These are phyloP conservation scores for Oscheius sp. DNA, from an alignment of 2,888 invertebrate species.

Conservation along the genomic window DNA sequence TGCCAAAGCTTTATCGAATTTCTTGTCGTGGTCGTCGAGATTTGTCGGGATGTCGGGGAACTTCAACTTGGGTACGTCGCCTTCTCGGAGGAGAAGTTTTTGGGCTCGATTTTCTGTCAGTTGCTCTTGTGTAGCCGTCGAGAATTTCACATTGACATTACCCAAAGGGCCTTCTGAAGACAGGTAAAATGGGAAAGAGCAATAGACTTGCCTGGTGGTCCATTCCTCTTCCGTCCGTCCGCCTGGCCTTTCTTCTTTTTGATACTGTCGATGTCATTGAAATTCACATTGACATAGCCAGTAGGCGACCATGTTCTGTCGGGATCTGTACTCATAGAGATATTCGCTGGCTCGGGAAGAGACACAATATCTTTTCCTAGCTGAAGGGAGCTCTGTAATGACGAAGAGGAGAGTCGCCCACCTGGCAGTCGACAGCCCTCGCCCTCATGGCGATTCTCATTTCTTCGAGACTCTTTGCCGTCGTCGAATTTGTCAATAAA, in stretches of 20 bases:
- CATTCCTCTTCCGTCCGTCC: too few species aligned
- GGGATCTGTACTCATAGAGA: conserved; percentile 29
- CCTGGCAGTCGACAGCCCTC: conserved; percentile 54
- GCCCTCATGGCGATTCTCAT: conserved; percentile 44
- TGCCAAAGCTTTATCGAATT: conserved; percentile 50
- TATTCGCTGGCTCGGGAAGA: neutral
- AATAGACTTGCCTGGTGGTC: too few species aligned
- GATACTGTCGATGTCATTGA: conserved; percentile 41
- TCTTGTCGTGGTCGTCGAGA: conserved; percentile 38
- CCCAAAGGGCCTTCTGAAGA: conserved; percentile 27
- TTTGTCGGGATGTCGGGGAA: conserved; percentile 36
- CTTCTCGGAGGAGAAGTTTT: conserved; percentile 12
- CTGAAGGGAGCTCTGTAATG: conserved; percentile 14
- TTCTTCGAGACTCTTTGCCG: conserved; percentile 46
- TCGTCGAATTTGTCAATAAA: conserved; percentile 43
- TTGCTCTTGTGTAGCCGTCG: conserved; percentile 40
- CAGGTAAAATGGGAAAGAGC: too few species aligned
- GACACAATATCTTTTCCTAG: neutral
- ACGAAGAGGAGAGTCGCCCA: neutral
- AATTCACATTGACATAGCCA: conserved; percentile 50
- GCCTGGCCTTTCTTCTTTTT: neutral
- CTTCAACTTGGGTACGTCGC: conserved; percentile 22
- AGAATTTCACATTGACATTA: conserved; percentile 49
- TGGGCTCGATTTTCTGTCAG: conserved; percentile 25
- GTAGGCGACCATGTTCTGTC: conserved; percentile 50